Conservation (phyloP, 2,888 invertebrate species). For the Heteropelma amictum region DNA sequence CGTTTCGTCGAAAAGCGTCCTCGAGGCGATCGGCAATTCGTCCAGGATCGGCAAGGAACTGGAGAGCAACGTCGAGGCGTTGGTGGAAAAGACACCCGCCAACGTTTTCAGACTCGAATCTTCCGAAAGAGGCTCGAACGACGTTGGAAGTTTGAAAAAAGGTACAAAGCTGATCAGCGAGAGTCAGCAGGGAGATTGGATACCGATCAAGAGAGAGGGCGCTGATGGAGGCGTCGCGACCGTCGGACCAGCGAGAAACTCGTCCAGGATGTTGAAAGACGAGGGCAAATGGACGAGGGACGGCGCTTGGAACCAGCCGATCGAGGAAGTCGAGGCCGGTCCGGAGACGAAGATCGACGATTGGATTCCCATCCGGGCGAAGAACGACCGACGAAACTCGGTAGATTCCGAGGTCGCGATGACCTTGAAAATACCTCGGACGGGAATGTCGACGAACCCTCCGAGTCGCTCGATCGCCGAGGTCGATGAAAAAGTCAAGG, state of each 20-base stretch:
- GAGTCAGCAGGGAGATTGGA: constrained; percentile 60
- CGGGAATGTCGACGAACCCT: neutral
- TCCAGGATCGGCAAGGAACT: constrained; percentile 29
- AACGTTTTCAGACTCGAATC: constrained; percentile 13
- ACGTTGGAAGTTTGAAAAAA: neutral
- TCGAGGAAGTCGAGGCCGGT: constrained; percentile 57
- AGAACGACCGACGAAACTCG: constrained; percentile 11
- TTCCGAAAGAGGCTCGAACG: neutral
- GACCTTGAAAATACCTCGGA: neutral
- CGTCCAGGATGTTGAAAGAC: constrained; percentile 26
- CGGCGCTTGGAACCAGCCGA: constrained; percentile 62
- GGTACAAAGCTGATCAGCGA: neutral
- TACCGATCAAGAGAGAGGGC: constrained; percentile 58
- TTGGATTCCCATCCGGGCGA: constrained; percentile 66
- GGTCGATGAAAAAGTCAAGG: neutral
- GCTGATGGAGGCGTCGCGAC: neutral
- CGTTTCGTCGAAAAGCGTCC: constrained; percentile 3
- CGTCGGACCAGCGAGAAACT: neutral
- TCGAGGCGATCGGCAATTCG: neutral
- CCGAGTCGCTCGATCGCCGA: neutral
- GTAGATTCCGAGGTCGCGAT: neutral
- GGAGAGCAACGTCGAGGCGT: neutral
- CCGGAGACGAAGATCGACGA: constrained; percentile 66
- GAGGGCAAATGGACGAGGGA: constrained; percentile 65
- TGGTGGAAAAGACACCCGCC: neutral